These are phyloP conservation scores for Aegithalos caudatus DNA, from an alignment of 2,113 vertebrate genomes.

Conservation along the genomic window DNA sequence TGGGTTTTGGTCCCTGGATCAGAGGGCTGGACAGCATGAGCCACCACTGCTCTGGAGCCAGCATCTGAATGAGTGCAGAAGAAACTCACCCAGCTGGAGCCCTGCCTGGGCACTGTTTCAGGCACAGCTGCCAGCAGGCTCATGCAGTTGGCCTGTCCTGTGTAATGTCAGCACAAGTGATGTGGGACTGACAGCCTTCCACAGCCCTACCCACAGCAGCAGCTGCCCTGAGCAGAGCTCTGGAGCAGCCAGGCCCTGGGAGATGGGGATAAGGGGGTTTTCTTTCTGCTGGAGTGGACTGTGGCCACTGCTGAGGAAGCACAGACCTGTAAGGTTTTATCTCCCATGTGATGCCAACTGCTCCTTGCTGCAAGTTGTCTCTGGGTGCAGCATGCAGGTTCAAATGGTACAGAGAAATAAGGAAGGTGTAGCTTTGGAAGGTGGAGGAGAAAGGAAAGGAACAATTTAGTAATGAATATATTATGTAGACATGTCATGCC, in stretches of 20 bases:
- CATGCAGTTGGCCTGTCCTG: not conserved
- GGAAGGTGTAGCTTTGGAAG: not conserved
- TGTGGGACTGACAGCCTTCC: not conserved
- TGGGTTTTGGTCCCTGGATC: not conserved
- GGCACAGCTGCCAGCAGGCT: not conserved
- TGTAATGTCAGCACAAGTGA: not conserved
- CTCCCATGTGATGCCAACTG: not conserved
- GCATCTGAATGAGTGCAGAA: not conserved
- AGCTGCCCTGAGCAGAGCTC: not conserved
- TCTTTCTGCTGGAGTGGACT: not conserved
- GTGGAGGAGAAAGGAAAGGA: not conserved
- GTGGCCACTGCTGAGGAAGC: not conserved
- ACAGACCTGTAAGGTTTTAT: not conserved
- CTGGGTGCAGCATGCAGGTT: not conserved
- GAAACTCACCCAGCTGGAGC: not conserved
- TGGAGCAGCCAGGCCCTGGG: not conserved
- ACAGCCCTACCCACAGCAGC: not conserved
- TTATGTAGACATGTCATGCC: conserved; percentile 48
- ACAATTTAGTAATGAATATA: conserved; percentile 47
- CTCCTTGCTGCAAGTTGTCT: not conserved
- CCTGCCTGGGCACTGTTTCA: conserved; percentile 7
- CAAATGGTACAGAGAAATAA: not conserved
- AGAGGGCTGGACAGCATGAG: not conserved
- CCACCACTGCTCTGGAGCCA: not conserved
- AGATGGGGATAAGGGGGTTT: not conserved